Conservation (phyloP, 2,888 invertebrate genomes). For the Lasioglossum marginatum region DNA sequence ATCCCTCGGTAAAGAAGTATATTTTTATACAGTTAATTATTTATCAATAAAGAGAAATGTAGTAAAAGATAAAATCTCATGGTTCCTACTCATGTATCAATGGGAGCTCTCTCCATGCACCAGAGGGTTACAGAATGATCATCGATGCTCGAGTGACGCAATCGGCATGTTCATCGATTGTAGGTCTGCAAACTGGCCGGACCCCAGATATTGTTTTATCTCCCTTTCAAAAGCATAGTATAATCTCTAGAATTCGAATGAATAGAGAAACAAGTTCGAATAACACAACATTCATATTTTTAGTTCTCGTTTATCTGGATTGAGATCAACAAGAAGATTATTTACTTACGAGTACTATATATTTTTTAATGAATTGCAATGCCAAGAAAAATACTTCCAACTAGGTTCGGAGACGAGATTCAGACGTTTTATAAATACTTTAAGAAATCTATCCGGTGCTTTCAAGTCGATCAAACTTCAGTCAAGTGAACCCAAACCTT, state of each 20-base stretch:
- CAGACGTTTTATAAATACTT: neutral
- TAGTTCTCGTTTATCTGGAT: neutral
- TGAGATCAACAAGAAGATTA: neutral
- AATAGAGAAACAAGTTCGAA: neutral
- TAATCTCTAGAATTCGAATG: neutral
- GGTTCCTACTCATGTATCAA: neutral
- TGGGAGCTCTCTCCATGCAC: neutral
- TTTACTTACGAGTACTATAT: neutral
- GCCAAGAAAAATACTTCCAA: neutral
- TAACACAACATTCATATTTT: neutral
- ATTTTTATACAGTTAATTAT: neutral
- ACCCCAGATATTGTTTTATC: neutral
- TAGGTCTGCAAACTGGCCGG: neutral
- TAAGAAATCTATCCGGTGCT: neutral
- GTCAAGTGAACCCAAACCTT: neutral
- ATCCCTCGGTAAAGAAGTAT: neutral
- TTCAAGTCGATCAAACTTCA: neutral
- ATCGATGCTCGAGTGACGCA: neutral
- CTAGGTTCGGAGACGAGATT: neutral
- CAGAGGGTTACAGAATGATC: slow-evolving; percentile 1
- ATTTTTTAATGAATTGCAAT: neutral
- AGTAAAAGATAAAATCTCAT: neutral
- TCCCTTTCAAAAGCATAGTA: neutral
- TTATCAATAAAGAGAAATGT: neutral
- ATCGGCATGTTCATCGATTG: neutral